Base-by-base conservation (phyloP, 2,888 invertebrate species). In the Conus canariensis region DNA sequence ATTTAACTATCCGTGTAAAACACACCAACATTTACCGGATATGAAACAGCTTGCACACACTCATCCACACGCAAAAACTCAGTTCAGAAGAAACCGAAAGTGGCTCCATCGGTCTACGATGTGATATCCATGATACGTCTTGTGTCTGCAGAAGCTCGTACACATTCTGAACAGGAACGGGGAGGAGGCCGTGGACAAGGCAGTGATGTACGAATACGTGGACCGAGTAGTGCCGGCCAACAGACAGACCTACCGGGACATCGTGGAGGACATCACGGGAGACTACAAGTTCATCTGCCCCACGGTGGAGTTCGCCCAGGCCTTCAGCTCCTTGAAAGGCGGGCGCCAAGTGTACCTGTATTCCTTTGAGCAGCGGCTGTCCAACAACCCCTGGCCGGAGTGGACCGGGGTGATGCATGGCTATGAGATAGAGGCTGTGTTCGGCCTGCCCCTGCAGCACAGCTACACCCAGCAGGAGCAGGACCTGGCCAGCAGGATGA, bases 201-300 rank as follows among this genome's bases (percentile, higher is more conserved):
- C 93, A 1, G 87, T 94, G 2, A 85, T 93, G 56, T 91, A 93
- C 45, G 90, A 93, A 58, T 95, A 95, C 87, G 93, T 93, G 80
- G 86, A 90, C 25, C 90, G 92, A 0, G 88, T 90, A 6, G 89
- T 93, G 3, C 92, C 92, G 9, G 91, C 91, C 45, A 80, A 74
- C 14, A 87, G 98, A 30, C 98, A 97, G 95, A 97, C 98, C 95
- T 98, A 98, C 96, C 98, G 98, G 96, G 98, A 98, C 96, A 98
- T 98, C 97, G 97, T 99, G 85, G 98, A 98, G 30, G 98, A 98
- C 95, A 98, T 98, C 19, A 98, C 98, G 0, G 99, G 99, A 22
- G 99, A 99, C 97, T 98, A 98, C 96, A 98, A 98, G 97, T 99
- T 99, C 97, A 98, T 98, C 92, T 99, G 99, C 95, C 98, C 99